Evolutionary conservation across 2,888 invertebrate genomes (phyloP).

Genomic region (Mesorhabditis spiculigera): DNA sequence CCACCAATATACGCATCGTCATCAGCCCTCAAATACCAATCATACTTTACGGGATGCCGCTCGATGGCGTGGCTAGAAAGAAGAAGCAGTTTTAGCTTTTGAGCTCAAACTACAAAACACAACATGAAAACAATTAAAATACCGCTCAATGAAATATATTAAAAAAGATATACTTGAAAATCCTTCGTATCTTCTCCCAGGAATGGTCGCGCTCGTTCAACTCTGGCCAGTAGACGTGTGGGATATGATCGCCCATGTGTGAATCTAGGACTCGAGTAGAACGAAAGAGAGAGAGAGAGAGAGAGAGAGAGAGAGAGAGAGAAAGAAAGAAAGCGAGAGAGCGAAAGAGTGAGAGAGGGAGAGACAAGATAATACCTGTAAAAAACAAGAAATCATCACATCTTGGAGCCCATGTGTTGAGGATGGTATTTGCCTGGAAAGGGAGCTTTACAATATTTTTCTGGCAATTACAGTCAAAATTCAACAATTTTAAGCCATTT

Average conservation of each 20-base stretch:
- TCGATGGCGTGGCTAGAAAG: slow-evolving; percentile 30
- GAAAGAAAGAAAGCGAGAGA: not conserved
- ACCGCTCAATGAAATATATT: slow-evolving; percentile 3
- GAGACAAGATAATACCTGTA: slow-evolving; percentile 18
- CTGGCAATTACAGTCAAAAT: slow-evolving; percentile 8
- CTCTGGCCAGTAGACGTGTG: slow-evolving; percentile 40
- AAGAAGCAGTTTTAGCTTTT: not conserved
- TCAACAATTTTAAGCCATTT: not conserved
- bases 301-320: not conserved
- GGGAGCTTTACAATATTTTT: not conserved
- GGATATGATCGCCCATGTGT: slow-evolving; percentile 32
- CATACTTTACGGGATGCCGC: slow-evolving; percentile 28
- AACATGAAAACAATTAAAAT: too few species aligned
- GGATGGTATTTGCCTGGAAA: slow-evolving; percentile 35
- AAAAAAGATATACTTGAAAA: slow-evolving; percentile 27
- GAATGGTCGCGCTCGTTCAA: slow-evolving; percentile 40
- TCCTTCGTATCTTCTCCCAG: slow-evolving; percentile 47
- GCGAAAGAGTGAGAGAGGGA: not conserved
- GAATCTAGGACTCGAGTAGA: slow-evolving; percentile 20
- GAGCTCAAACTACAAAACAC: slow-evolving; percentile 6
- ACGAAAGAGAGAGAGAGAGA: not conserved
- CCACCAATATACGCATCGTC: slow-evolving; percentile 43
- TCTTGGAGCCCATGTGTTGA: slow-evolving; percentile 41
- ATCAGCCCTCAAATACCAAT: slow-evolving; percentile 50
- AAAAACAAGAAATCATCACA: slow-evolving; percentile 47